Evolutionary conservation across 2,113 vertebrate species (phyloP).

Genomic region (Festucalex cinctus): DNA sequence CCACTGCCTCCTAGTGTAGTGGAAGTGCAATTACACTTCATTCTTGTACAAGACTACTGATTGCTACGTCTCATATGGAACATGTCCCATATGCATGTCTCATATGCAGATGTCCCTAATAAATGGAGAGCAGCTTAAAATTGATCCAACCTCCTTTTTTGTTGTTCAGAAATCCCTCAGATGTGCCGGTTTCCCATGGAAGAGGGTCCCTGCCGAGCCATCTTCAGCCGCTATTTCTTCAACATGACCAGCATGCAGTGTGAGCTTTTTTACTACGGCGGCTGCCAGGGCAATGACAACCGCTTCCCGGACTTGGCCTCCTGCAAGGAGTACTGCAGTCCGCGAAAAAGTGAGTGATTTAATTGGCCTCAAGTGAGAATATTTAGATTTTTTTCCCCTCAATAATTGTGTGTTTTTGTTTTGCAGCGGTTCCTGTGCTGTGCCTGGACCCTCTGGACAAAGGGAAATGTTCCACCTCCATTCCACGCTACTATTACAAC

Average conservation of each 20-base stretch:
- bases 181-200: conserved; percentile 78
- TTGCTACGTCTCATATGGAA: no score
- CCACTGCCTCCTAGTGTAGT: no score
- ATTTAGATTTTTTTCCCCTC: no score
- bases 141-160: background rate
- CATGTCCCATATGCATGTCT: no score
- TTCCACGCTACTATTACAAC: conserved; percentile 86
- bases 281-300: conserved; percentile 78
- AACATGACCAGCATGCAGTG: conserved; percentile 86
- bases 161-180: conserved; percentile 78
- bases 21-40: no score
- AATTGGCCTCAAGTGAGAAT: no score
- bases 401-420: background rate
- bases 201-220: conserved; percentile 67
- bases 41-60: no score
- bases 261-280: conserved; percentile 77
- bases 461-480: conserved; percentile 81
- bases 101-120: no score
- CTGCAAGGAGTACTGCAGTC: conserved; percentile 80
- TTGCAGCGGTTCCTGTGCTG: conserved; percentile 73
- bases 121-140: background rate
- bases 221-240: conserved; percentile 77
- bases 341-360: conserved; percentile 73
- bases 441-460: conserved; percentile 82
- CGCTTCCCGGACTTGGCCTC: conserved; percentile 71